Evolutionary conservation across 23 tunicate genomes (phyloP).

Genomic region (Clavelina lepadiformis): DNA sequence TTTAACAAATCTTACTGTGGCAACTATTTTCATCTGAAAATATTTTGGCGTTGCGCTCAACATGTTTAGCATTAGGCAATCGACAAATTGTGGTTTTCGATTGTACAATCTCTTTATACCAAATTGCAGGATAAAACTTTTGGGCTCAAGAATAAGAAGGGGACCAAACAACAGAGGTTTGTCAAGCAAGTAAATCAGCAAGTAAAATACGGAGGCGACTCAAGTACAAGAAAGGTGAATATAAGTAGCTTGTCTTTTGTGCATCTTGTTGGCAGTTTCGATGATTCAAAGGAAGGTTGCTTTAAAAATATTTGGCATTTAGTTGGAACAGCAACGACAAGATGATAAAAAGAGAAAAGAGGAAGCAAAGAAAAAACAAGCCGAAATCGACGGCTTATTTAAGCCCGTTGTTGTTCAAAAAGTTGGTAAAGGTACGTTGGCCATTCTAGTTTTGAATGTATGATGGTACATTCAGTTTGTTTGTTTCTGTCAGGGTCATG

Average conservation of each 20-base stretch:
- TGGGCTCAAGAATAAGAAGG: slow-evolving; percentile 98
- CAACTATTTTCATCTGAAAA: background rate
- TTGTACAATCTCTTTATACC: background rate
- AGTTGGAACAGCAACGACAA: slow-evolving; percentile 48
- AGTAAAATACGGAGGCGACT: slow-evolving; percentile 71
- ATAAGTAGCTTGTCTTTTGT: background rate
- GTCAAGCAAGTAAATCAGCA: slow-evolving; percentile 92
- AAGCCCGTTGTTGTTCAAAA: slow-evolving; percentile 74
- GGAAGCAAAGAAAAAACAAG: slow-evolving; percentile 55
- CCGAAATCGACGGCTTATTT: slow-evolving; percentile 71
- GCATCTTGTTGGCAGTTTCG: background rate
- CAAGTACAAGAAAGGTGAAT: slow-evolving; percentile 58
- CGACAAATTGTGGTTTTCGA: background rate
- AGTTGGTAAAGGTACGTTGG: slow-evolving; percentile 59
- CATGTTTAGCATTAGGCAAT: background rate
- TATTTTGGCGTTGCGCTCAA: background rate
- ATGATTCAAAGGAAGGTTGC: background rate
- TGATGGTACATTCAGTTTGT: no score
- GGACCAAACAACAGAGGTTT: slow-evolving; percentile 94
- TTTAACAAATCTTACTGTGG: background rate
- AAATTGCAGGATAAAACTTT: slow-evolving; percentile 85
- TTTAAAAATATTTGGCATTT: no score
- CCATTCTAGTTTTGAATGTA: no score
- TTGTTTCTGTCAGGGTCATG: no score
- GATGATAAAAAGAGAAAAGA: slow-evolving; percentile 78